Base-by-base conservation (phyloP, 2,888 invertebrate species). In the Dasypolia templi region DNA sequence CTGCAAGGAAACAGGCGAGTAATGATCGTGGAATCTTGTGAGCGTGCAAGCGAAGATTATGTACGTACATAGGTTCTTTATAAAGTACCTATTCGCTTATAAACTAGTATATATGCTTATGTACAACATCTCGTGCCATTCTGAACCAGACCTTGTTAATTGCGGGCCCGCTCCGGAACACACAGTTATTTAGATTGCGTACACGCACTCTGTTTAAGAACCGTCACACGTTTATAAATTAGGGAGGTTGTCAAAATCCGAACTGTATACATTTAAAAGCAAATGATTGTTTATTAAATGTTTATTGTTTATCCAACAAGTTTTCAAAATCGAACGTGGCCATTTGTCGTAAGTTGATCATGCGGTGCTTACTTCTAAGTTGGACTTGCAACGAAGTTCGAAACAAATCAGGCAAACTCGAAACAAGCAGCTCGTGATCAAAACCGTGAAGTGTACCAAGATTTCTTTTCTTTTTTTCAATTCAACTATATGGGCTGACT, bases 131-230 rank as follows among this genome's bases (percentile, higher is more conserved):
- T 88, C 85, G 89, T 90, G 88, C 90, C 77, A 91, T 91, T 90
- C 89, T 87, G 86, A 89, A 91, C 90, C 88, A 91, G 92, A 90
- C 87, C 92, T 89, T 90, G 92, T 92, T 92, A 93, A 93, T 92
- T 92, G 91, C 91, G 69, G 84, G 84, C 80, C 90, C 81, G 88
- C 90, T 86, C 85, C 82, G 86, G 78, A 81, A 72, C 81, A 82
- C 87, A 91, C 93, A 92, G 93, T 94, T 94, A 93, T 82, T 89
- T 70, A 81, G 51, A 88, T 88, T 86, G 85, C 85, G 84, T 79
- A 81, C 83, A 82, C 85, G 84, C 86, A 80, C 75, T n/a, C 26
- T 2, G 75, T n/a, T 44, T 68, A 2, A 44, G 22, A 81, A 63
- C 46, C 81, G 84, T 66, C 62, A 51, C 42, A 11, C 17, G 26